Evolutionary conservation across 2,888 invertebrate genomes (phyloP).

Genomic region (Liopterus haemorrhoidalis): DNA sequence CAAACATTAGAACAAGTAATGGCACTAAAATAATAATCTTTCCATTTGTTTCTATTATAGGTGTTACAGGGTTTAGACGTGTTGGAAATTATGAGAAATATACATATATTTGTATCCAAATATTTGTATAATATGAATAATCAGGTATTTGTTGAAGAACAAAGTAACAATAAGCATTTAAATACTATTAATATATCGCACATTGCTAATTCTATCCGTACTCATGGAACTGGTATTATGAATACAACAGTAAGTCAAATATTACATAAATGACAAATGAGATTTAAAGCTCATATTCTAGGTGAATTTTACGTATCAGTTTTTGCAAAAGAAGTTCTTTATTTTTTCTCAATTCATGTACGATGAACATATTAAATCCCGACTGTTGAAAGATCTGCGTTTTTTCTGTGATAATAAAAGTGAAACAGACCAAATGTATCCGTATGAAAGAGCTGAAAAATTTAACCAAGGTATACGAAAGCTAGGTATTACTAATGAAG

Average conservation of each 20-base stretch:
- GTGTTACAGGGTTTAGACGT: constrained; percentile 76
- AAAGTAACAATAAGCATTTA: constrained; percentile 85
- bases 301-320: constrained; percentile 87
- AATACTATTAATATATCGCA: constrained; percentile 94
- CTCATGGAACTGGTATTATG: constrained; percentile 94
- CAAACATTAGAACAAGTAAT: constrained; percentile 86
- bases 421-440: constrained; percentile 63
- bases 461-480: constrained; percentile 88
- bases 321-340: constrained; percentile 85
- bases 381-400: constrained; percentile 81
- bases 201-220: constrained; percentile 92
- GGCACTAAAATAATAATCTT: too few species aligned
- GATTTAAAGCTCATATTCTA: constrained; percentile 30
- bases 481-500: constrained; percentile 74
- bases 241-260: constrained; percentile 69
- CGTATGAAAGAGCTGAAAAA: constrained; percentile 86
- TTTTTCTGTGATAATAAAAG: constrained; percentile 71
- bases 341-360: constrained; percentile 95
- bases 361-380: constrained; percentile 95
- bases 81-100: constrained; percentile 93
- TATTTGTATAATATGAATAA: constrained; percentile 94
- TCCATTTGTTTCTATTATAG: constrained; percentile 9
- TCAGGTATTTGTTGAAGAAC: constrained; percentile 90
- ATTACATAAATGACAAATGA: background rate
- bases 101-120: constrained; percentile 87